A percentile compares a stretch with the other conserved stretches of the same genome.
phyloP scores from a whole-genome alignment of 2,797 vertebrate species.

The Oreochromis grahami region DNA sequence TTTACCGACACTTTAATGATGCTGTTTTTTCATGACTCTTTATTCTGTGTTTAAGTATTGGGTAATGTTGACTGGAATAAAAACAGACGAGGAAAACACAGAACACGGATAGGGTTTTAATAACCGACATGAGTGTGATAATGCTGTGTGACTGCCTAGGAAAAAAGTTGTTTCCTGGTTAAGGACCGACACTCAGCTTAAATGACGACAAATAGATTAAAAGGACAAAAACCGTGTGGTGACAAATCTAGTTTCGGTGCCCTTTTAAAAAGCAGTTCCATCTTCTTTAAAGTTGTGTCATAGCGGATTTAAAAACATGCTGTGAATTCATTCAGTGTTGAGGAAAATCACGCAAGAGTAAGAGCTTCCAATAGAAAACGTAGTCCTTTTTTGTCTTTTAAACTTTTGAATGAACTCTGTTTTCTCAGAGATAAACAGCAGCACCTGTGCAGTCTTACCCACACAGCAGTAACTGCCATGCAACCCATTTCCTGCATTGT shows the following conservation, averaged over 20 bases:
- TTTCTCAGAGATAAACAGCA: not conserved
- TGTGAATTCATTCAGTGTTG: not conserved
- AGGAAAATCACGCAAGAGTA: not conserved
- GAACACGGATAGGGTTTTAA: not conserved
- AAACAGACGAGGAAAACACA: not conserved
- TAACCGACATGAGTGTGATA: not conserved
- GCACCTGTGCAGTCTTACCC: not conserved
- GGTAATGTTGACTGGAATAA: not conserved
- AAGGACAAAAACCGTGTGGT: not conserved
- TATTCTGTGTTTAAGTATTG: not conserved
- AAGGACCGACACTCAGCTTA: not conserved
- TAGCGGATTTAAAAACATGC: not conserved
- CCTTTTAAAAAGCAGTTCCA: not conserved
- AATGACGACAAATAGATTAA: not conserved
- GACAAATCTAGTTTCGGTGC: not conserved
- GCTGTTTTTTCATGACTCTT: not conserved
- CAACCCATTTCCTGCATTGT: not conserved
- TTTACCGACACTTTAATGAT: not conserved
- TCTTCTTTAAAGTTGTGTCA: not conserved
- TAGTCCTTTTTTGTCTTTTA: not conserved
- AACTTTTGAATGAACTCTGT: not conserved
- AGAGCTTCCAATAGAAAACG: not conserved
- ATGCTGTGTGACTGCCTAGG: not conserved
- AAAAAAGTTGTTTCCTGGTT: not conserved
- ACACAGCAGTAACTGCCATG: not conserved